Base-by-base conservation (phyloP, 2,888 invertebrate species). In the Eugnorisma glareosa region DNA sequence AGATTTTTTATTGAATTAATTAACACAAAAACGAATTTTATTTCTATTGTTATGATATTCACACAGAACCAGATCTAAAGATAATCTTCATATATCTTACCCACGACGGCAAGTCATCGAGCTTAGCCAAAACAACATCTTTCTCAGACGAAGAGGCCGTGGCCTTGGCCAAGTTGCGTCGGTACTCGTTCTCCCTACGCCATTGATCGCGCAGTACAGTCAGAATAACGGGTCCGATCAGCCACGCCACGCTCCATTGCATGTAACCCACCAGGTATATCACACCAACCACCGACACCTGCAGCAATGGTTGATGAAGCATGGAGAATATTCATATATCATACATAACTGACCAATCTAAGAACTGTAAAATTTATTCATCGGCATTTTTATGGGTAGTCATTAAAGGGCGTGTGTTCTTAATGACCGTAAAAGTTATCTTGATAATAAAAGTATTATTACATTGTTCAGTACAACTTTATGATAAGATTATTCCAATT, bases 61-160 rank as follows among this genome's bases (percentile, higher is more conserved):
- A 71, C 35, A 59, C 35, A 63, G 5, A 54, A 57, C n/a, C 28
- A 80, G 37, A 37, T 74, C 15, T 51, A n/a, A 18, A 57, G n/a
- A 57, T 57, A 21, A 69, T 69, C n/a, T 24, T 61, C 4, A 61
- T 64, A 64, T 73, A 64, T 81, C 97, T 97, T 94, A 99, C 99
- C 99, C 99, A 99, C 43, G 99, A 98, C 51, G 99, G 99, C 89
- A 99, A 95, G 94, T 99, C 99, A 92, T 99, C 98, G 73, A 99
- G 97, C 91, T 98, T 97, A 6, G 98, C 99, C 83, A 98, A 96
- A 82, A 99, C 98, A 54, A 99, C 98, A 89, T 98, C 98, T 94
- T 98, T 98, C 94, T 99, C 99, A 71, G 98, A 98, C 1, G 98
- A 97, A 89, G 98, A 91, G 0, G 98, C 98, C 7, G 98, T 97